Evolutionary conservation across 2,113 vertebrate genomes (phyloP), one percentile per base, ranked within the genome.

Genomic region (Erinaceus europaeus): DNA sequence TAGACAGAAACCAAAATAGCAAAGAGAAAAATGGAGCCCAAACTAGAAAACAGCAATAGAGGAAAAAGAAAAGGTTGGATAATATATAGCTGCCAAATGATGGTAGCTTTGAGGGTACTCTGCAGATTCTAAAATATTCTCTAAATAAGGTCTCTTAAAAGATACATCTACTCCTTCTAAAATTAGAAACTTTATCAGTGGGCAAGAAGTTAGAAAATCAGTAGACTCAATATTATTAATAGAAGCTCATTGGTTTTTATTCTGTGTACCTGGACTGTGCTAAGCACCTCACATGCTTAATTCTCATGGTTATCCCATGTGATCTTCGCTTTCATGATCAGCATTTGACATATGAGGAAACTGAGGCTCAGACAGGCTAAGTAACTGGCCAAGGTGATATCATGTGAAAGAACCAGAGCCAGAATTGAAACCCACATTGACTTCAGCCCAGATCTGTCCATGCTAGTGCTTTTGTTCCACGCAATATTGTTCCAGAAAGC

Each of bases 111-210:
- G 25, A 40, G 65, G 17, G 14, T 59, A 21, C 53, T 64, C 57
- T 64, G 10, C 32, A 59, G 57, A 48, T 80, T 36, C 67, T 53
- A 25, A 68, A 17, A 50, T 50, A n/a, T 9, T 67, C 75, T 87
- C 25, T 73, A 50, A 83, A 79, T 18, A 46, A 81, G 42, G 75
- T 46, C 27, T 55, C 10, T 46, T 36, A 40, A 79, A 48, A 74
- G 21, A 50, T 17, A 61, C 4, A 1, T 32, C 61, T 85, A 1
- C 88, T 84, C 71, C 20, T 36, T 85, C 67, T 55, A 50, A 74
- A 67, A n/a, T n/a, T n/a, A 23, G 32, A 17, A 20, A 29, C 23
- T 88, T 80, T 32, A 42, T 81, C 40, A 69, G 15, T 61, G n/a
- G n/a, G 32, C 9, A 52, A 25, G 6, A 55, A 52, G 34, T 20